These are phyloP conservation scores for Anoplophora glabripennis DNA, from an alignment of 1,140 invertebrate genomes.

Conservation along the genomic window DNA sequence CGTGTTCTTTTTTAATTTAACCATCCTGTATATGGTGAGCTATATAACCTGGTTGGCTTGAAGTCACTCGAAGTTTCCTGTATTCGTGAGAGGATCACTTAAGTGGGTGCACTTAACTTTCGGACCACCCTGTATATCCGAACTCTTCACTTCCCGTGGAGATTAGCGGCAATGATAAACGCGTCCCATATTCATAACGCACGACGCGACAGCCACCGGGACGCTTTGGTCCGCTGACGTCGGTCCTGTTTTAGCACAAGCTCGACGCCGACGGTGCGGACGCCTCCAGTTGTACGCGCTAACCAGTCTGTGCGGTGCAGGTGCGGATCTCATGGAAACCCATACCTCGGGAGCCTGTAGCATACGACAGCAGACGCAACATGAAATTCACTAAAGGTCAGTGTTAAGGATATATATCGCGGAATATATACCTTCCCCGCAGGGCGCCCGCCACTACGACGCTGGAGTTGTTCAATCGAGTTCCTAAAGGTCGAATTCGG, in stretches of 20 bases:
- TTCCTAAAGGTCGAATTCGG: constrained; percentile 1
- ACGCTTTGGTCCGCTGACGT: constrained; percentile 25
- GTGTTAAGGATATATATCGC: constrained; percentile 11
- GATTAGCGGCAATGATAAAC: too few relatives aligned
- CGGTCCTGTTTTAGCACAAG: constrained; percentile 34
- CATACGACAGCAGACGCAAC: constrained; percentile 11
- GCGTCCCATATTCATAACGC: too few relatives aligned
- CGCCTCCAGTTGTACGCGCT: constrained; percentile 30
- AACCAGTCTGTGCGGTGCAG: constrained; percentile 29
- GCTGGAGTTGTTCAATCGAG: neutral
- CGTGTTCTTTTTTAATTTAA: too few relatives aligned
- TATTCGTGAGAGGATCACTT: too few relatives aligned
- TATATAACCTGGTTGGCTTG: too few relatives aligned
- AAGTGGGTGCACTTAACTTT: too few relatives aligned
- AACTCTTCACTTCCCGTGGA: too few relatives aligned
- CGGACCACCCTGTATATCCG: too few relatives aligned
- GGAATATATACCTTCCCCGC: neutral
- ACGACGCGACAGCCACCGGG: neutral
- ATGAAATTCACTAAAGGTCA: constrained; percentile 31
- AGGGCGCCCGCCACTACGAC: constrained; percentile 1
- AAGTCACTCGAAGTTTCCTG: too few relatives aligned
- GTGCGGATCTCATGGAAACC: constrained; percentile 32
- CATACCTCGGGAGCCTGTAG: constrained; percentile 2
- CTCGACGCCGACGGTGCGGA: constrained; percentile 4
- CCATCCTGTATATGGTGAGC: too few relatives aligned